Conservation (phyloP, 1,140 invertebrate species). For the Oppia nitens region DNA sequence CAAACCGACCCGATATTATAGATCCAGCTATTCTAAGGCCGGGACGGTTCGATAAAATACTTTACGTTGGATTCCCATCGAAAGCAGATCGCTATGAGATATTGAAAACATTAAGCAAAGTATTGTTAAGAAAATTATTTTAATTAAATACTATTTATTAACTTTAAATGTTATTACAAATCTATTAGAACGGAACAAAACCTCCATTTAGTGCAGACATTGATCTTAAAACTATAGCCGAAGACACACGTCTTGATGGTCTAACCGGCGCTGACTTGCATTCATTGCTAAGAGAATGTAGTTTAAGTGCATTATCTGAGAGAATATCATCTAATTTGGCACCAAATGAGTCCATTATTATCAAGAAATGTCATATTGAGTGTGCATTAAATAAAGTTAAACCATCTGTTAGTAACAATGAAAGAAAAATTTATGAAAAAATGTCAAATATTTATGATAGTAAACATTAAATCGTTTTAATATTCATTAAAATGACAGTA, state of each 20-base stretch:
- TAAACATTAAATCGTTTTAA: not conserved
- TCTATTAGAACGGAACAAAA: conserved; percentile 46
- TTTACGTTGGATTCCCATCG: conserved; percentile 81
- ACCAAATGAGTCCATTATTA: not conserved
- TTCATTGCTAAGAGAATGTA: conserved; percentile 63
- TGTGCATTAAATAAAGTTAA: conserved; percentile 11
- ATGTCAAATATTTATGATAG: not conserved
- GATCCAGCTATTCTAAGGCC: conserved; percentile 89
- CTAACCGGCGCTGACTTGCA: conserved; percentile 85
- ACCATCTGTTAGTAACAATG: conserved; percentile 3
- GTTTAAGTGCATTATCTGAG: conserved; percentile 43
- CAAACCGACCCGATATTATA: conserved; percentile 90
- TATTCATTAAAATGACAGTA: no score
- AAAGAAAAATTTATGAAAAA: not conserved
- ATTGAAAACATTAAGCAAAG: conserved; percentile 73
- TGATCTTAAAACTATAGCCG: conserved; percentile 46
- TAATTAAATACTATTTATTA: conserved; percentile 6
- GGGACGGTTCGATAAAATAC: conserved; percentile 77
- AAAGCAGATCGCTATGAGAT: conserved; percentile 67
- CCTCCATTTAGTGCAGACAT: conserved; percentile 59
- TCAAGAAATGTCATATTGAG: conserved; percentile 1
- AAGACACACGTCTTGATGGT: conserved; percentile 46
- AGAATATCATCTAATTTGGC: not conserved
- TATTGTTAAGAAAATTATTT: conserved; percentile 30
- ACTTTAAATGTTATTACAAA: not conserved